phyloP scores from a whole-genome alignment of 2,797 vertebrate genomes.

The Coregonus suidteri region DNA sequence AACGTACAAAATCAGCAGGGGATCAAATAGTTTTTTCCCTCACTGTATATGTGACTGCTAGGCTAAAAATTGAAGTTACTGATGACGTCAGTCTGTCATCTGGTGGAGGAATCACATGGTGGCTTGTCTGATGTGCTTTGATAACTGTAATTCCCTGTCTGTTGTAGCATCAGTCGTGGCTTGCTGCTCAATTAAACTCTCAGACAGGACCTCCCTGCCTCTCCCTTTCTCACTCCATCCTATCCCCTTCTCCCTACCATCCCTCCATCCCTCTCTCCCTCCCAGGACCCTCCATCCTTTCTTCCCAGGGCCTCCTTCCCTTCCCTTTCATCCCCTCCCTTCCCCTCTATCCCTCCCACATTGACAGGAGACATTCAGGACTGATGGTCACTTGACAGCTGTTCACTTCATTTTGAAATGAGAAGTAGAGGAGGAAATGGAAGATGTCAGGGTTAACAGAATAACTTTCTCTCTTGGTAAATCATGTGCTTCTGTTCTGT shows the following conservation, averaged over 20 bases:
- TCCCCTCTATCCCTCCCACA: not conserved
- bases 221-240: not conserved
- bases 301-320: not conserved
- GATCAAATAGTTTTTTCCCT: no score
- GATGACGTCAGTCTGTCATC: constrained; percentile 18
- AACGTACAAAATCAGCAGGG: no score
- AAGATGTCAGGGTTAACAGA: constrained; percentile 24
- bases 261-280: not conserved
- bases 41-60: constrained; percentile 3
- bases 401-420: constrained; percentile 26
- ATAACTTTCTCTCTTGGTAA: constrained; percentile 5
- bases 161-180: constrained; percentile 37
- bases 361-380: constrained; percentile 27
- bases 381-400: constrained; percentile 30
- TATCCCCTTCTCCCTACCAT: not conserved
- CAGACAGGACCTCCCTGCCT: not conserved
- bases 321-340: no score
- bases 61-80: constrained; percentile 11
- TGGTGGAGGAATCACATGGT: constrained; percentile 30
- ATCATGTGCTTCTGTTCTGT: not conserved
- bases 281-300: not conserved
- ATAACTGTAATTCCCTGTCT: constrained; percentile 36
- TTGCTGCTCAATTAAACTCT: constrained; percentile 4
- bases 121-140: constrained; percentile 27
- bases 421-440: constrained; percentile 7